Conservation (phyloP, 2,113 vertebrate species). For the Octodon degus region DNA sequence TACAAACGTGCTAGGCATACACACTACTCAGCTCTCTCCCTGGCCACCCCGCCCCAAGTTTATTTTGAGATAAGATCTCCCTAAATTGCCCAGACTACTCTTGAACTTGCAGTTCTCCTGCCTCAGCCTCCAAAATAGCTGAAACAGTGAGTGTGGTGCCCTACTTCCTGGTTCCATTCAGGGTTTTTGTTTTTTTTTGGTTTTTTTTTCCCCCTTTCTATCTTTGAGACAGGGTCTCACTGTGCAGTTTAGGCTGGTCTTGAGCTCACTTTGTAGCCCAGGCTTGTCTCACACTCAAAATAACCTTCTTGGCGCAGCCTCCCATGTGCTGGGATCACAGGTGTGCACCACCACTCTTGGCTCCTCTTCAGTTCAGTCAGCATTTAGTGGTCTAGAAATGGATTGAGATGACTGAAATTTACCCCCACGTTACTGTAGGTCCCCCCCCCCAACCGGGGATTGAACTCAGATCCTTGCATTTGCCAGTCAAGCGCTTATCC, state of each 20-base stretch:
- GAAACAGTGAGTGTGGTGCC: background rate
- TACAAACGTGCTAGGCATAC: background rate
- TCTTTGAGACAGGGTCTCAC: no score
- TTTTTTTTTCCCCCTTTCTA: no score
- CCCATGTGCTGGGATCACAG: no score
- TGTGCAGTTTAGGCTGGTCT: no score
- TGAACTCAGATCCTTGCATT: no score
- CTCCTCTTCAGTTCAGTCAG: background rate
- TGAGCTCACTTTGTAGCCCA: no score
- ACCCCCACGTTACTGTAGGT: background rate
- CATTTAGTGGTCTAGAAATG: background rate
- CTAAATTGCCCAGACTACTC: background rate
- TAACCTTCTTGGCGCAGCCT: no score
- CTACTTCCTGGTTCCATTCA: background rate
- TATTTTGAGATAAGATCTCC: background rate
- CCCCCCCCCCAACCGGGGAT: no score
- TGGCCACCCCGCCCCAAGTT: background rate
- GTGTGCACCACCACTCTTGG: no score
- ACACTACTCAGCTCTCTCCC: background rate
- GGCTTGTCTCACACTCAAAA: no score
- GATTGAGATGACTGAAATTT: conserved; percentile 17
- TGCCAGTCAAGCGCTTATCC: no score
- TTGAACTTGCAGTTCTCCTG: background rate
- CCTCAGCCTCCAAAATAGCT: background rate
- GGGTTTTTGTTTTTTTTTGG: no score